Evolutionary conservation across 2,888 invertebrate species (phyloP), one percentile per base, ranked within the genome.

Genomic region (Candidula unifasciata): DNA sequence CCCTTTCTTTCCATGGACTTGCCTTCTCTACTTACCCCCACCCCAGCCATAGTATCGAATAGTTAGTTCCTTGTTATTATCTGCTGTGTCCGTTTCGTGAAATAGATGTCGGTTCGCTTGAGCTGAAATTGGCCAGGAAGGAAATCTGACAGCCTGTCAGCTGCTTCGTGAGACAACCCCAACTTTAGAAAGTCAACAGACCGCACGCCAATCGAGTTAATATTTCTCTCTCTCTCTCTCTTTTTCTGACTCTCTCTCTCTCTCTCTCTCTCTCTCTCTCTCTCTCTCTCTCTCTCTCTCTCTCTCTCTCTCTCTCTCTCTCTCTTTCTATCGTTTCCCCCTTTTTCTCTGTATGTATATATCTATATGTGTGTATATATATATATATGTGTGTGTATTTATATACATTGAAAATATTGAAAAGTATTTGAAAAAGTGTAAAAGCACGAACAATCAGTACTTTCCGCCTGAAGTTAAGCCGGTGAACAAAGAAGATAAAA

Each of bases 61-160:
- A 69, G 3, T 35, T 6, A 30, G 35, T 35, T 35, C 35, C 18
- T 24, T 74, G 52, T 33, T n/a, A 33, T 52, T 74, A 27, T 74
- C 74, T 74, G 74, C 1, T 18, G 27, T 74, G 54, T 3, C 54
- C n/a, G 3, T 10, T 27, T 16, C 44, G 3, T n/a, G 52, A 35
- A 37, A 2, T n/a, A 27, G 27, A 3, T 54, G 30, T 30, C 52
- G 27, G n/a, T 77, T 33, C n/a, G 37, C 52, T 52, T 30, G 66
- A n/a, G 64, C 52, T 10, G 37, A 52, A 21, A 27, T n/a, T 33
- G 35, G 8, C 24, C 3, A n/a, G n/a, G n/a, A 27, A 71, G 57
- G 33, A 37, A 76, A 66, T 60, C 64, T 74, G 64, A 76, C 82
- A 76, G 44, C 27, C 77, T 74, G 66, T 60, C 82, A 68, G 30